Conservation (phyloP, 2,888 invertebrate species). For the Adelphocoris suturalis region DNA sequence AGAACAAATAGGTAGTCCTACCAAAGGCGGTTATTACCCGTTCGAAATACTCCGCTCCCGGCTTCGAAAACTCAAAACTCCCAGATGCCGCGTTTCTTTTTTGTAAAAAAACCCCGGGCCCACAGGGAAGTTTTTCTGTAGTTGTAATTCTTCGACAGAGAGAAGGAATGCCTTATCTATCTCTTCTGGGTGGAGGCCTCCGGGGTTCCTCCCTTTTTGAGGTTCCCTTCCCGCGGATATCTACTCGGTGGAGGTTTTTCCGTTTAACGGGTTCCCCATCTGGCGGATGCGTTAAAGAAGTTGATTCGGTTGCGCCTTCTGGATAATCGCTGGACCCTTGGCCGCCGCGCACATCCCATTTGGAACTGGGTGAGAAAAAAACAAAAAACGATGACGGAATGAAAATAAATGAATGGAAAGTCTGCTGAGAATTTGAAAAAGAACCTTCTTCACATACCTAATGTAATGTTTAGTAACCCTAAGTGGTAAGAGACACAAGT, state of each 20-base stretch:
- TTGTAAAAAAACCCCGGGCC: neutral
- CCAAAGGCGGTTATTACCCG: conserved; percentile 68
- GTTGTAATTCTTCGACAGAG: conserved; percentile 39
- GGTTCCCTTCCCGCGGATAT: conserved; percentile 20
- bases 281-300: conserved; percentile 24
- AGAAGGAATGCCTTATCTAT: conserved; percentile 39
- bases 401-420: neutral
- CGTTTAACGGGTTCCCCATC: conserved; percentile 42
- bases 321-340: conserved; percentile 36
- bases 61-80: conserved; percentile 41
- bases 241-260: conserved; percentile 32
- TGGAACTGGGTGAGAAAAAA: neutral
- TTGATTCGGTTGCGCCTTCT: conserved; percentile 31
- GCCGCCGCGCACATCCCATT: neutral
- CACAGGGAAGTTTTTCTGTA: conserved; percentile 48
- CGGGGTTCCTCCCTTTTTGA: conserved; percentile 32
- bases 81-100: conserved; percentile 55
- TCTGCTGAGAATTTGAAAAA: neutral
- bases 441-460: neutral
- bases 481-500: no score
- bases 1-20: conserved; percentile 70
- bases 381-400: conserved; percentile 1
- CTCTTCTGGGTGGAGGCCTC: conserved; percentile 22
- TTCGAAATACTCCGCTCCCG: conserved; percentile 8
- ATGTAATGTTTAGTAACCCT: no score